phyloP scores from a whole-genome alignment of 2,113 vertebrate species.

The Saguinus midas region DNA sequence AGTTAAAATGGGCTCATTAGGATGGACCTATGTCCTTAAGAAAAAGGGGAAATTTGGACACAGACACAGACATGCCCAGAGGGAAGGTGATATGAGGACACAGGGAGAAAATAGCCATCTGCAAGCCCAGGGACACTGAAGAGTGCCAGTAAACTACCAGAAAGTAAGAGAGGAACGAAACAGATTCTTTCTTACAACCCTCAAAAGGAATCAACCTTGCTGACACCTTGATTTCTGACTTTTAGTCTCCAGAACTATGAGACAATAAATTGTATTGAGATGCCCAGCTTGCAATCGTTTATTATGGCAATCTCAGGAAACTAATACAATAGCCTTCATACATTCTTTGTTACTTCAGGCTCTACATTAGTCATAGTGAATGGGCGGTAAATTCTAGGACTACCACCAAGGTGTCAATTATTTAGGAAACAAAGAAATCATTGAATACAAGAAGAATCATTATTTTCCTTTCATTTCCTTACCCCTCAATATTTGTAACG shows the following conservation, averaged over 20 bases:
- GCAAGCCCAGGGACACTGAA: background rate
- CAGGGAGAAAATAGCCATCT: background rate
- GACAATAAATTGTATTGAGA: background rate
- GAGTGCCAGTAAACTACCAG: background rate
- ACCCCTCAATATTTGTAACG: background rate
- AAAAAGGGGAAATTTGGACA: background rate
- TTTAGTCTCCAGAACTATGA: background rate
- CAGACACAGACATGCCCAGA: background rate
- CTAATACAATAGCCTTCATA: background rate
- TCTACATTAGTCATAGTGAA: background rate
- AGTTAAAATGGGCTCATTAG: background rate
- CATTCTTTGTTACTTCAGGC: background rate
- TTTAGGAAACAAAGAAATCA: conserved; percentile 26
- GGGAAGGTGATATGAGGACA: background rate
- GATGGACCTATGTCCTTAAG: background rate
- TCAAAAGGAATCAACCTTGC: background rate
- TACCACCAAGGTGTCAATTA: background rate
- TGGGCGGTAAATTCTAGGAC: background rate
- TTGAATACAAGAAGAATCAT: background rate
- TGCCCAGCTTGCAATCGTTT: background rate
- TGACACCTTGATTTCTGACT: background rate
- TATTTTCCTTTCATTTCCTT: background rate
- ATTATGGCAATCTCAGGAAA: background rate
- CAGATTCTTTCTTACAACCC: background rate
- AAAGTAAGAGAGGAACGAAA: background rate